These are phyloP conservation scores for Eilema caniola DNA, from an alignment of 2,888 invertebrate genomes.

Conservation along the genomic window DNA sequence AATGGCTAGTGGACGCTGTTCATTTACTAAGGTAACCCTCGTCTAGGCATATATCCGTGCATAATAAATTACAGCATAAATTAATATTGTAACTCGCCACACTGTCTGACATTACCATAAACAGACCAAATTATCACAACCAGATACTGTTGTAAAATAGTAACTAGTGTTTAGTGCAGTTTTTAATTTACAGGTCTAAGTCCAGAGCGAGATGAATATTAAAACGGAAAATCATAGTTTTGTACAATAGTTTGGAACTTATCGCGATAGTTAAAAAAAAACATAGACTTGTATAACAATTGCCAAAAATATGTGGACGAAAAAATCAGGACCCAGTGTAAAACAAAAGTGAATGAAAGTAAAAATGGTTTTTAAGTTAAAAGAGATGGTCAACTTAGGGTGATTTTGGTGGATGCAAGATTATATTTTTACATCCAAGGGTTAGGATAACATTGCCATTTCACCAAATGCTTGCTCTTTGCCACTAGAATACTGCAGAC, in stretches of 20 bases:
- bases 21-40: background rate
- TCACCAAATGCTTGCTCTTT: no score
- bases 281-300: no score
- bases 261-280: no score
- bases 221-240: no score
- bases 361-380: background rate
- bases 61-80: background rate
- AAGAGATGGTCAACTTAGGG: background rate
- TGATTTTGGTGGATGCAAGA: background rate
- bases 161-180: background rate
- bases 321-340: background rate
- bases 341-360: background rate
- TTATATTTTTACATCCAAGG: no score
- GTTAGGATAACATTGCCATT: no score
- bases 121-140: background rate
- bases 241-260: no score
- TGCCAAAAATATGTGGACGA: no score
- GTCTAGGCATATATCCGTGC: background rate
- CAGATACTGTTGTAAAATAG: background rate
- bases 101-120: background rate
- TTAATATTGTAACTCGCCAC: slow-evolving; percentile 2
- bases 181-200: background rate
- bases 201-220: no score
- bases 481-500: background rate
- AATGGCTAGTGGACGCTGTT: background rate